phyloP scores from a whole-genome alignment of 2,113 vertebrate species.

The Smithornis capensis region DNA sequence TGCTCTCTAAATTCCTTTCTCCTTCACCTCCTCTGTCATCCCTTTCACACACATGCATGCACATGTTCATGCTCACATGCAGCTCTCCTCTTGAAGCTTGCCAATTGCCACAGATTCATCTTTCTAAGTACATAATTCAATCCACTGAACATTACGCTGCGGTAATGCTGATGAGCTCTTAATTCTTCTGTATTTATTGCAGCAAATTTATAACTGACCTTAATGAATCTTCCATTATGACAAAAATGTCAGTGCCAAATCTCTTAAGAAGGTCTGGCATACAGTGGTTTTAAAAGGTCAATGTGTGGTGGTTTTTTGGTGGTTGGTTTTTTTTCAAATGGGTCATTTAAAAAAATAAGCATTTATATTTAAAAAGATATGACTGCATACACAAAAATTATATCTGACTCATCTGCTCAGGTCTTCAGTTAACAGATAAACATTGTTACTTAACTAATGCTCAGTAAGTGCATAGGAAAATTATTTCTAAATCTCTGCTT shows the following conservation, averaged over 20 bases:
- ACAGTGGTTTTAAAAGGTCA: constrained; percentile 59
- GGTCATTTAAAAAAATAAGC: constrained; percentile 28
- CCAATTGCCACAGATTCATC: constrained; percentile 65
- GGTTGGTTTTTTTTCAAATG: background rate
- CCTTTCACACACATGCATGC: background rate
- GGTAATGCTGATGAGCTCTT: constrained; percentile 71
- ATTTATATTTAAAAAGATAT: constrained; percentile 33
- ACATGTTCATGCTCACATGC: background rate
- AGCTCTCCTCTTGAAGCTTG: constrained; percentile 43
- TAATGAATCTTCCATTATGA: constrained; percentile 71
- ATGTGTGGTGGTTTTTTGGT: background rate
- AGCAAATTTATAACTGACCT: constrained; percentile 63
- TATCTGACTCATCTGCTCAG: background rate
- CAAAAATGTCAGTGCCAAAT: constrained; percentile 60
- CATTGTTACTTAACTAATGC: background rate
- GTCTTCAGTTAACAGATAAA: background rate
- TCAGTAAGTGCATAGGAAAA: background rate
- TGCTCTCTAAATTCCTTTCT: background rate
- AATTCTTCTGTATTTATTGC: constrained; percentile 73
- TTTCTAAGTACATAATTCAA: constrained; percentile 67
- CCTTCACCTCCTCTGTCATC: background rate
- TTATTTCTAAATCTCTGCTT: background rate
- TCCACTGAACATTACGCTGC: constrained; percentile 38
- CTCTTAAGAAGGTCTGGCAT: constrained; percentile 64
- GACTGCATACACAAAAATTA: background rate